phyloP scores from a whole-genome alignment of 2,113 vertebrate genomes.

The Raja brachyura region DNA sequence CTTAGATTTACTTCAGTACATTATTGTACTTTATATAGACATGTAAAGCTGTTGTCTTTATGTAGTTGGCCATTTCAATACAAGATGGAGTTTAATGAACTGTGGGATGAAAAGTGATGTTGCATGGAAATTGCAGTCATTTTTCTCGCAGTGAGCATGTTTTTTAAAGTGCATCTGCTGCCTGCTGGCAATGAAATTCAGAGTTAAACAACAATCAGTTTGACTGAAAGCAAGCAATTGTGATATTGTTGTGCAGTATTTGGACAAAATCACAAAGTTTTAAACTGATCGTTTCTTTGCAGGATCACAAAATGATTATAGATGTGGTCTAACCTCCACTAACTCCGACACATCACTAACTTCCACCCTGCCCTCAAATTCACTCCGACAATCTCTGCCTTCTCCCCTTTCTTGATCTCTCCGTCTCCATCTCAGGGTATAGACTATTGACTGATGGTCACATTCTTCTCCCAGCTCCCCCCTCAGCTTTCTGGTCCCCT shows the following conservation, averaged over 20 bases:
- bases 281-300: slow-evolving; percentile 41
- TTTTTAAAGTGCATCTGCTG: background rate
- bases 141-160: background rate
- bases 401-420: no score
- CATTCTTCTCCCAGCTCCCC: no score
- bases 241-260: background rate
- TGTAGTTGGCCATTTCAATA: background rate
- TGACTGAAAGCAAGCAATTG: background rate
- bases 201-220: background rate
- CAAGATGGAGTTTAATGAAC: slow-evolving; percentile 9
- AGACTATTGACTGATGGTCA: no score
- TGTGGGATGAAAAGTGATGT: slow-evolving; percentile 1
- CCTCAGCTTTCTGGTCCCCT: no score
- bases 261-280: slow-evolving; percentile 33
- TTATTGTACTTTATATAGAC: no score
- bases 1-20: background rate
- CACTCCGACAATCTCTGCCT: no score
- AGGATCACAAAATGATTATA: background rate
- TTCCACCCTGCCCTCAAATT: no score
- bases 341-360: no score
- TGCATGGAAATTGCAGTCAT: slow-evolving; percentile 3
- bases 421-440: no score
- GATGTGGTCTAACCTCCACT: no score
- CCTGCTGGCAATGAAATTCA: background rate
- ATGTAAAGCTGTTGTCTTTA: background rate